Evolutionary conservation across 1,140 invertebrate genomes (phyloP).

Genomic region (Drosophila eugracilis): DNA sequence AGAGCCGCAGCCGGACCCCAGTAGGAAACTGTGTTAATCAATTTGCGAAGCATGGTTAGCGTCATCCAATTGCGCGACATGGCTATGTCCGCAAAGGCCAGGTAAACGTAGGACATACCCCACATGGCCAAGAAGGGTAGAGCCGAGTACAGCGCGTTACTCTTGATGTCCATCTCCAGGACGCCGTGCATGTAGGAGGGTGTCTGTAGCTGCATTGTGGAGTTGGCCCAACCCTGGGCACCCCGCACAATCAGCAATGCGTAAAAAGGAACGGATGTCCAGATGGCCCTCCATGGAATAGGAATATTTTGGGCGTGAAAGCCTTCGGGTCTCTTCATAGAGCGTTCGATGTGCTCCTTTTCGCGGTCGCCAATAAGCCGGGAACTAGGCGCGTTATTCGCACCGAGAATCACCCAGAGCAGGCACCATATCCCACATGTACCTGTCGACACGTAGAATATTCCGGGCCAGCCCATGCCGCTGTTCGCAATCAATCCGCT

Average conservation of each 20-base stretch:
- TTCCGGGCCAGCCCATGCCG: slow-evolving; percentile 89
- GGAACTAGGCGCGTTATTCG: slow-evolving; percentile 88
- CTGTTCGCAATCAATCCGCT: slow-evolving; percentile 89
- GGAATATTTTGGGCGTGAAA: slow-evolving; percentile 77
- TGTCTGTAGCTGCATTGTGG: slow-evolving; percentile 95
- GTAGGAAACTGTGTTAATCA: slow-evolving; percentile 88
- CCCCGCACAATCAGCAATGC: slow-evolving; percentile 93
- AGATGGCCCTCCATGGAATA: slow-evolving; percentile 91
- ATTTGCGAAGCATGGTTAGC: slow-evolving; percentile 86
- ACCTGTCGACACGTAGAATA: slow-evolving; percentile 91
- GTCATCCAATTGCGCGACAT: slow-evolving; percentile 63
- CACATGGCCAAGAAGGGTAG: slow-evolving; percentile 92
- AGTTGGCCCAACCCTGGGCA: slow-evolving; percentile 97
- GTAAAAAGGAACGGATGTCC: slow-evolving; percentile 92
- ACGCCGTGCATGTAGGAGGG: slow-evolving; percentile 88
- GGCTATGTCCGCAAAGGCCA: slow-evolving; percentile 84
- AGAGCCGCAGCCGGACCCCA: slow-evolving; percentile 87
- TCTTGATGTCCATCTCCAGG: slow-evolving; percentile 91
- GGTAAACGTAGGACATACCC: slow-evolving; percentile 87
- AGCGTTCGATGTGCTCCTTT: slow-evolving; percentile 87
- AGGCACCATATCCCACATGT: slow-evolving; percentile 87
- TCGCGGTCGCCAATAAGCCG: slow-evolving; percentile 87
- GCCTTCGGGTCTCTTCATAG: slow-evolving; percentile 65
- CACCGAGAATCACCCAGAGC: slow-evolving; percentile 87
- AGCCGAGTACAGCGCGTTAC: slow-evolving; percentile 90